phyloP scores from a whole-genome alignment of 2,888 invertebrate species.

The Euplexia lucipara region DNA sequence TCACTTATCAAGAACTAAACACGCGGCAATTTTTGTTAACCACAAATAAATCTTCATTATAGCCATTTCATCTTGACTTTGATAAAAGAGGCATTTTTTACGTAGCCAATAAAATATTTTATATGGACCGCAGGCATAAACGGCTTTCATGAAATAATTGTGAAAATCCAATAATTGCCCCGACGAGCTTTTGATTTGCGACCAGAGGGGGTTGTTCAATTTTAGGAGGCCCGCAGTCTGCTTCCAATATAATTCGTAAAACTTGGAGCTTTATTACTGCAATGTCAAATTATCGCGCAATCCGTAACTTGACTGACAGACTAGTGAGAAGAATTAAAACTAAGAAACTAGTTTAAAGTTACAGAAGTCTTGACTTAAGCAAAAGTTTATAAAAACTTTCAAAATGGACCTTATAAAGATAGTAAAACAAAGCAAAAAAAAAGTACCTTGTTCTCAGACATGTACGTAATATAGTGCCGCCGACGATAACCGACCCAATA shows the following conservation, averaged over 20 bases:
- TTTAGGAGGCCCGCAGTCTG: conserved; percentile 55
- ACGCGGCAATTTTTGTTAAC: conserved; percentile 1
- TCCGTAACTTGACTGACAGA: conserved; percentile 39
- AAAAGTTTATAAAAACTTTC: conserved; percentile 18
- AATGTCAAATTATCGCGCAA: conserved; percentile 45
- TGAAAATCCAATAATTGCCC: conserved; percentile 73
- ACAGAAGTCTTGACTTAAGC: conserved; percentile 17
- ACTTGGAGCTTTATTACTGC: conserved; percentile 47
- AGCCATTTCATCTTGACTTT: conserved; percentile 18
- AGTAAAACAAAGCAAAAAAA: conserved; percentile 30
- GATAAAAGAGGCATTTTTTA: conserved; percentile 35
- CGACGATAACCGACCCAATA: conserved; percentile 48
- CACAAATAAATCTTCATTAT: conserved; percentile 37
- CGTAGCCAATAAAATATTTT: conserved; percentile 48
- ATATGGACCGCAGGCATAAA: conserved; percentile 45
- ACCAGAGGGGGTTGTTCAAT: conserved; percentile 60
- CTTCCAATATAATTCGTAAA: conserved; percentile 51
- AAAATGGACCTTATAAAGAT: conserved; percentile 11
- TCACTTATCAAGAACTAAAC: background rate
- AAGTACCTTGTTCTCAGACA: conserved; percentile 18
- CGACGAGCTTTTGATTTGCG: conserved; percentile 70
- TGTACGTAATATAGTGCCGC: conserved; percentile 45
- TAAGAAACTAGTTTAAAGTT: conserved; percentile 39
- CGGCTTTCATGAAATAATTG: conserved; percentile 65
- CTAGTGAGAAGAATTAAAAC: conserved; percentile 31